Conservation (phyloP, 2,113 vertebrate genomes). For the Hippocampus zosterae region DNA sequence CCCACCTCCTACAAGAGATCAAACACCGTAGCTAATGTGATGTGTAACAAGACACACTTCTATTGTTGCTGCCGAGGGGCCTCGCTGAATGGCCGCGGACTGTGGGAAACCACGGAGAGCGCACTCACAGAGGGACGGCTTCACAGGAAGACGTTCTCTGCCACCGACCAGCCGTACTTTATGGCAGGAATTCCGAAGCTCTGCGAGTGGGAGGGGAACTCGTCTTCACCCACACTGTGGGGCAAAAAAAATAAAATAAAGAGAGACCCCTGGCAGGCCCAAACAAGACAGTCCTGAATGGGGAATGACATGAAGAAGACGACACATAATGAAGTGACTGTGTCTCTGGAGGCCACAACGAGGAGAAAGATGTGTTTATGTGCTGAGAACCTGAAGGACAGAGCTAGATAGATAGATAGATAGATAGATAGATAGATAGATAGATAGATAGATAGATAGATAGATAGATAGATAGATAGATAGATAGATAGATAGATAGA, state of each 20-base stretch:
- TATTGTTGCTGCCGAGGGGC: constrained; percentile 74
- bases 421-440: not conserved
- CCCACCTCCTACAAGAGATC: constrained; percentile 73
- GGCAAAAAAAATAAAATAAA: constrained; percentile 7
- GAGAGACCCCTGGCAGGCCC: not conserved
- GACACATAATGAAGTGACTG: constrained; percentile 17
- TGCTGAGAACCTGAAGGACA: not conserved
- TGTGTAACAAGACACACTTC: constrained; percentile 91
- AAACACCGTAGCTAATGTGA: constrained; percentile 82
- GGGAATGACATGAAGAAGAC: not conserved
- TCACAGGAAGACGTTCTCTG: constrained; percentile 61
- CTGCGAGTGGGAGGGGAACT: constrained; percentile 55
- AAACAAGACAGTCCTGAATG: constrained; percentile 29
- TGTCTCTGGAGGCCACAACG: not conserved
- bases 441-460: not conserved
- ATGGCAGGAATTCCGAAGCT: constrained; percentile 63
- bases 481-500: not conserved
- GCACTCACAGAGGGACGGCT: constrained; percentile 78
- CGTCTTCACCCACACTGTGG: constrained; percentile 53
- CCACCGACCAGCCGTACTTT: constrained; percentile 53
- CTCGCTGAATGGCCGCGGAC: constrained; percentile 73
- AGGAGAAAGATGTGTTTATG: not conserved
- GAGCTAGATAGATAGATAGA: not conserved
- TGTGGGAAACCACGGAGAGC: constrained; percentile 84
- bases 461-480: not conserved